phyloP scores from a whole-genome alignment of 2,888 invertebrate species.

The Lissocephala sabroskyi region DNA sequence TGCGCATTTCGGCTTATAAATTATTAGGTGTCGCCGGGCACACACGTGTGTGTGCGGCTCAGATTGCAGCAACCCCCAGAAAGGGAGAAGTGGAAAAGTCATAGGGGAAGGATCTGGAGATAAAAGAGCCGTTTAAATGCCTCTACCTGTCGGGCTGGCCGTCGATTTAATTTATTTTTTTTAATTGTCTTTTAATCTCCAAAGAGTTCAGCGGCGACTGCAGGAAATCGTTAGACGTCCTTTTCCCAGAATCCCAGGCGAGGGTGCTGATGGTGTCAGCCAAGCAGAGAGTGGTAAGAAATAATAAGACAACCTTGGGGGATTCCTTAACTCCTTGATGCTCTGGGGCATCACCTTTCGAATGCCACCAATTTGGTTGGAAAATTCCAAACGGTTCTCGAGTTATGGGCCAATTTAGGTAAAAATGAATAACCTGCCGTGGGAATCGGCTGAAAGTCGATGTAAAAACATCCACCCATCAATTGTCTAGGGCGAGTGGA shows the following conservation, averaged over 20 bases:
- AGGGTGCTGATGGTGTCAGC: too few species aligned
- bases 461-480: conserved; percentile 34
- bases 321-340: conserved; percentile 8
- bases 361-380: neutral
- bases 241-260: too few species aligned
- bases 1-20: conserved; percentile 7
- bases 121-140: neutral
- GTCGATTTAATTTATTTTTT: conserved; percentile 17
- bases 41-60: neutral
- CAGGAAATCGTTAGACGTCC: neutral
- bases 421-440: conserved; percentile 39
- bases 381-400: conserved; percentile 23
- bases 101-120: neutral
- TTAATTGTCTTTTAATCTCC: conserved; percentile 23
- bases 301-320: too few species aligned
- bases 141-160: conserved; percentile 5
- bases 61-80: conserved; percentile 2
- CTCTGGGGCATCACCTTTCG: conserved; percentile 2
- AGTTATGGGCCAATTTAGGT: conserved; percentile 28
- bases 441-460: conserved; percentile 27
- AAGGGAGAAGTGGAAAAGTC: neutral
- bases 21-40: neutral
- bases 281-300: too few species aligned
- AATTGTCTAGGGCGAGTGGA: conserved; percentile 36
- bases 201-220: neutral